Evolutionary conservation across 1,140 invertebrate species (phyloP).

Genomic region (Magallana angulata): DNA sequence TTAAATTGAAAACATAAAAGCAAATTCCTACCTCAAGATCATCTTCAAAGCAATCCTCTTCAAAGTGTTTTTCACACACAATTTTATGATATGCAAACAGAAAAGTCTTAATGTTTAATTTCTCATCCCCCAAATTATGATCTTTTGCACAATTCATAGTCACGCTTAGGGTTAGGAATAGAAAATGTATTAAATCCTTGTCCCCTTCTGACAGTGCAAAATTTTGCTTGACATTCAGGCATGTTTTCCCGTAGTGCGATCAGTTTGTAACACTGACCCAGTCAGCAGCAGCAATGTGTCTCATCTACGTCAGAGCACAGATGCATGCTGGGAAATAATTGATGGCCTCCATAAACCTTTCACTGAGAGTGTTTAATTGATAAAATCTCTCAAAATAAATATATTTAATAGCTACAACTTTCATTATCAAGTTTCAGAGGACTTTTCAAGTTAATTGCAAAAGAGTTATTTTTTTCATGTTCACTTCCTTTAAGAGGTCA

Average conservation of each 20-base stretch:
- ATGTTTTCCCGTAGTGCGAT: background rate
- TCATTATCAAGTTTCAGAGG: too few species aligned
- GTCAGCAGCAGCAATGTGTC: background rate
- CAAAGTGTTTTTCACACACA: background rate
- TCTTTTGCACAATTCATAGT: too few species aligned
- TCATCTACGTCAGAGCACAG: too few species aligned
- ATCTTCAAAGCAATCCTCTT: background rate
- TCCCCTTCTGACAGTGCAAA: background rate
- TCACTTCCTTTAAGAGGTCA: too few species aligned
- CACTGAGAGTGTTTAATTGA: too few species aligned
- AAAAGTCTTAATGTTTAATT: background rate
- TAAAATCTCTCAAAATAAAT: too few species aligned
- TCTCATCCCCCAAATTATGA: too few species aligned
- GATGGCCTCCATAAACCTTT: too few species aligned
- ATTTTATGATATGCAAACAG: background rate
- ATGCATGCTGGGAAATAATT: too few species aligned
- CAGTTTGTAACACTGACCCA: background rate
- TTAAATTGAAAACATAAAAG: background rate
- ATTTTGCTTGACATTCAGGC: background rate
- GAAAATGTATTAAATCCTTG: background rate
- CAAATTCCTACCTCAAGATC: background rate
- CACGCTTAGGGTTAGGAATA: background rate
- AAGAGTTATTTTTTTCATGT: too few species aligned
- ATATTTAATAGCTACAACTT: too few species aligned
- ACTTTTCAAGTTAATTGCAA: too few species aligned